Conservation (phyloP, 2,888 invertebrate species). For the Drosophila flavopinicola region DNA sequence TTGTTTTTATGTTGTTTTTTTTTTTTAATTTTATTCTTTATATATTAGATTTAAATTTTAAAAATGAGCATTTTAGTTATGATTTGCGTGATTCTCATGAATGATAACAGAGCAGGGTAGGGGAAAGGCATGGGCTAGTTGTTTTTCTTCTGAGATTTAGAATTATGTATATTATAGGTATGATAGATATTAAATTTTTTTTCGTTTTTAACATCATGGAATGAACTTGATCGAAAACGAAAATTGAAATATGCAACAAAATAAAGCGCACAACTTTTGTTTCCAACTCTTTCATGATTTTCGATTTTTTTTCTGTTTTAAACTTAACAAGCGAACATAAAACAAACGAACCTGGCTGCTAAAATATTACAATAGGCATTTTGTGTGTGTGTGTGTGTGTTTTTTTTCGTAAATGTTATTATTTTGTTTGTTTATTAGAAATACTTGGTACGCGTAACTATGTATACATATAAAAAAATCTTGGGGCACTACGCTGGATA, state of each 20-base stretch:
- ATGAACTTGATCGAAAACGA: conserved; percentile 67
- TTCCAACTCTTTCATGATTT: conserved; percentile 24
- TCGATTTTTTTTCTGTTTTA: conserved; percentile 32
- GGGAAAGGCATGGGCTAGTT: conserved; percentile 18
- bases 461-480: conserved; percentile 50
- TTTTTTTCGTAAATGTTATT: conserved; percentile 24
- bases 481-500: conserved; percentile 52
- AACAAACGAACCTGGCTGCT: conserved; percentile 30
- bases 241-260: conserved; percentile 46
- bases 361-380: conserved; percentile 52
- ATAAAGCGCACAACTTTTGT: conserved; percentile 47
- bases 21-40: conserved; percentile 18
- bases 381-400: conserved; percentile 16
- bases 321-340: conserved; percentile 75
- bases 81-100: conserved; percentile 40
- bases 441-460: conserved; percentile 69
- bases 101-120: conserved; percentile 28
- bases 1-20: conserved; percentile 25
- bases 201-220: conserved; percentile 67
- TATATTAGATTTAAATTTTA: conserved; percentile 54
- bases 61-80: conserved; percentile 67
- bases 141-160: conserved; percentile 44
- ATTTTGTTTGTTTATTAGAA: conserved; percentile 61
- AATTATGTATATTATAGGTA: conserved; percentile 44
- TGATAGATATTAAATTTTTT: conserved; percentile 35